Base-by-base conservation (phyloP, 2,888 invertebrate genomes). In the Piscicola geometra region DNA sequence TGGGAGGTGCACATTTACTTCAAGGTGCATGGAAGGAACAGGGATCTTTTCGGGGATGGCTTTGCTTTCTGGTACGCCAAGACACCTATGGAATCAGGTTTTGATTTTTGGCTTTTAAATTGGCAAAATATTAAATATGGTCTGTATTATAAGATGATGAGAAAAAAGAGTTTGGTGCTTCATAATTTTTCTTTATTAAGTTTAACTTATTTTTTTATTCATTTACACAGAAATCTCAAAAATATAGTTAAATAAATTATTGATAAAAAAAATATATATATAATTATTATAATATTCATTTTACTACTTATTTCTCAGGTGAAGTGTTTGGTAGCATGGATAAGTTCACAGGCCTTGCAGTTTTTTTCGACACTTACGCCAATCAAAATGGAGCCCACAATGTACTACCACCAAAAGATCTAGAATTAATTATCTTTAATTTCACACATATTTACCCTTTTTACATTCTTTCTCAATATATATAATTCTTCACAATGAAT, bases 311-410 rank as follows among this genome's bases (percentile, higher is more conserved):
- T 67, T 67, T 79, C 79, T 25, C 78, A 85, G 99, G 99, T 0
- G 90, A 92, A 0, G 95, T 99, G 2, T 99, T 99, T 87, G 99
- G 99, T 25, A 95, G 91, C 85, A 91, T 90, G 83, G 95, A 99
- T 85, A 90, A 89, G 83, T 99, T 96, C 86, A 90, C 80, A 91
- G 89, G 99, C 0, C 87, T 99, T 56, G 94, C 92, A 2, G 89
- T 99, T 50, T 92, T 99, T 83, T 86, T 99, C 78, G 99, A 99
- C 83, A 99, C 99, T 0, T 99, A 99, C 85, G 97, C 95, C 86
- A 99, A 99, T 86, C 97, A 99, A 83, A 98, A 99, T 88, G 98
- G 98, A 2, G 93, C 94, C 30, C 98, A 99, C 84, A 95, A 95
- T 88, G 97, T 97, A 87, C 89, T n/a, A n/a, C n/a, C n/a, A n/a